phyloP scores from a whole-genome alignment of 1,140 invertebrate genomes.

The Papilio polytes region DNA sequence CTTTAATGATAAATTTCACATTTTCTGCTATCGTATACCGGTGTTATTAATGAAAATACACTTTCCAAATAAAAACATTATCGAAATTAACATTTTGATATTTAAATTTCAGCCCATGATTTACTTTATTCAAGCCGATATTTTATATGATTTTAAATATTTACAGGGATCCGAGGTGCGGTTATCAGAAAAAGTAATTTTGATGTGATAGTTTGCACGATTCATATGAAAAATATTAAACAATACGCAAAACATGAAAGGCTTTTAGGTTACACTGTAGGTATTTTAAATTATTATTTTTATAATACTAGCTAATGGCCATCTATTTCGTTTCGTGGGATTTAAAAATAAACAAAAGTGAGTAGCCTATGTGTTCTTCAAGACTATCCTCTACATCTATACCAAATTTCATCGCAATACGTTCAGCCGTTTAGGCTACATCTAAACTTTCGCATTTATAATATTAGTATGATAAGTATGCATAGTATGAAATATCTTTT shows the following conservation, averaged over 20 bases:
- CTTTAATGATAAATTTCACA: background rate
- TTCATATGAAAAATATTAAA: background rate
- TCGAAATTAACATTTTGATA: background rate
- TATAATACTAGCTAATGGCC: too few relatives aligned
- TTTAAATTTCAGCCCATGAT: background rate
- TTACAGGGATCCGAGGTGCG: background rate
- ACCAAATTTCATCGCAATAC: too few relatives aligned
- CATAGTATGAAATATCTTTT: too few relatives aligned
- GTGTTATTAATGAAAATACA: background rate
- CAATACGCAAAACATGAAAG: background rate
- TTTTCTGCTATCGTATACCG: background rate
- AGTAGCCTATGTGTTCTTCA: too few relatives aligned
- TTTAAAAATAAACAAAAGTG: too few relatives aligned
- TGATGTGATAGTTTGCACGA: background rate
- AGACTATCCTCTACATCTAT: too few relatives aligned
- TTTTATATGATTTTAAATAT: background rate
- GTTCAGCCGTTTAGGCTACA: too few relatives aligned
- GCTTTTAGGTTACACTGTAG: too few relatives aligned
- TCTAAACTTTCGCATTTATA: too few relatives aligned
- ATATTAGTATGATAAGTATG: too few relatives aligned
- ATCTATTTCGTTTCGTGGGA: too few relatives aligned
- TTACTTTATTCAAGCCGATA: background rate
- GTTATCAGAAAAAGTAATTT: constrained; percentile 20
- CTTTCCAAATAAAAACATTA: background rate
- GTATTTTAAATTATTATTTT: too few relatives aligned